A percentile compares a stretch with the other conserved stretches of the same genome.
These are phyloP conservation scores for Brachionus rotundiformis DNA, from an alignment of 1,140 invertebrate genomes.

Conservation along the genomic window DNA sequence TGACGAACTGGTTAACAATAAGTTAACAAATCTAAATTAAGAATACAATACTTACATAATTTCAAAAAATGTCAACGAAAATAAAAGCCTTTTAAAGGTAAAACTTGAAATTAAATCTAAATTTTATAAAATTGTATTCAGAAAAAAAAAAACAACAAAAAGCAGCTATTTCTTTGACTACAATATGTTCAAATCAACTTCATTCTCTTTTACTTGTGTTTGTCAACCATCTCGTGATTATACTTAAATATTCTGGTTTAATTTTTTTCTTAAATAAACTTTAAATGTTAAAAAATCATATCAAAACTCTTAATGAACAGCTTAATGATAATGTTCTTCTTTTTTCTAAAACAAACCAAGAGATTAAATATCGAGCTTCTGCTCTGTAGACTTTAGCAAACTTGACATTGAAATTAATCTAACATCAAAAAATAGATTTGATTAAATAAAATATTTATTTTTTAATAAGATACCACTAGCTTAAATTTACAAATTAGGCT, in stretches of 20 bases:
- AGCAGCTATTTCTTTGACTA: neutral
- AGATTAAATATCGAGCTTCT: neutral
- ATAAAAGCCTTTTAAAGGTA: neutral
- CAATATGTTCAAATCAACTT: neutral
- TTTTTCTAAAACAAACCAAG: slow-evolving; percentile 4
- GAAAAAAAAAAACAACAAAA: neutral
- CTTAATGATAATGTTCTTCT: neutral
- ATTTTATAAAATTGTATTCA: neutral
- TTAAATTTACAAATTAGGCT: slow-evolving; percentile 1
- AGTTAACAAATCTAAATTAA: neutral
- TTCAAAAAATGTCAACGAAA: neutral
- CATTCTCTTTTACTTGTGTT: neutral
- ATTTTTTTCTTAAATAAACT: neutral
- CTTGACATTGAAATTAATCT: slow-evolving; percentile 48
- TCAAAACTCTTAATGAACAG: neutral
- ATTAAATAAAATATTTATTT: slow-evolving; percentile 7
- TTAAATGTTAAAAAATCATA: neutral
- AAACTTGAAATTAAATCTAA: neutral
- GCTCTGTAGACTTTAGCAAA: neutral
- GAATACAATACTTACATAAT: slow-evolving; percentile 7
- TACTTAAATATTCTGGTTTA: neutral
- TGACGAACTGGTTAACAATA: neutral
- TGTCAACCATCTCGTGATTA: neutral
- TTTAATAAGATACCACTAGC: slow-evolving; percentile 9
- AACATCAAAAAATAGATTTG: neutral